Evolutionary conservation across 53 echinoderm and acorn worm species (phyloP).

Genomic region (Antedon mediterranea): DNA sequence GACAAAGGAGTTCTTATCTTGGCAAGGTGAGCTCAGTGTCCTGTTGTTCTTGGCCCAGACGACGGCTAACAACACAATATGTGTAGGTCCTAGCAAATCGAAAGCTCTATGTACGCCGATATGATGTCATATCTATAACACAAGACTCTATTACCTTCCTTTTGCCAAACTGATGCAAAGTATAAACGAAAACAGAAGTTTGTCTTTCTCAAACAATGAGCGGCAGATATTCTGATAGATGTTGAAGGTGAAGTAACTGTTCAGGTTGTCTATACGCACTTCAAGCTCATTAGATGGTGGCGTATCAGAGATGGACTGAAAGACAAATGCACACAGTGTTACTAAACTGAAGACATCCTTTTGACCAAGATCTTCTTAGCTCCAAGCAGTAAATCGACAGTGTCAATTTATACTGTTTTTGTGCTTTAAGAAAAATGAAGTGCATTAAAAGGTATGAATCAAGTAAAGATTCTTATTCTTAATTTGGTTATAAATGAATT

Average conservation of each 20-base stretch:
- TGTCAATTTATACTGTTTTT: too few species aligned
- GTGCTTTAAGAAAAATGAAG: too few species aligned
- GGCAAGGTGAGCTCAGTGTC: too few species aligned
- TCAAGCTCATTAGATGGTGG: slow-evolving; percentile 53
- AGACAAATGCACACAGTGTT: background rate
- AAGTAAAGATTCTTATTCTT: too few species aligned
- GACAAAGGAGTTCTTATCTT: too few species aligned
- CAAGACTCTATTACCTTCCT: slow-evolving; percentile 43
- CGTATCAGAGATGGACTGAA: slow-evolving; percentile 66
- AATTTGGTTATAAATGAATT: too few species aligned
- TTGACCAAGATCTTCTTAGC: too few species aligned
- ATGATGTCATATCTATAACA: background rate
- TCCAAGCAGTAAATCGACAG: too few species aligned
- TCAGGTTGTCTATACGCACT: slow-evolving; percentile 60
- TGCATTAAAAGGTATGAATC: too few species aligned
- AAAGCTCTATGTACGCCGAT: background rate
- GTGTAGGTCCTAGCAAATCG: background rate
- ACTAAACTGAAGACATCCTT: background rate
- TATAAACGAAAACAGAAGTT: slow-evolving; percentile 81
- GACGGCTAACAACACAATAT: too few species aligned
- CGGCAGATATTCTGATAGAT: slow-evolving; percentile 94
- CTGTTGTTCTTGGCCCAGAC: too few species aligned
- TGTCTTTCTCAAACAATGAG: slow-evolving; percentile 91
- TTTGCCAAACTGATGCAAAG: slow-evolving; percentile 89
- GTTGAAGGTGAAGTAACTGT: slow-evolving; percentile 86